Conservation (phyloP, 2,888 invertebrate genomes). For the Dasypogon diadema region DNA sequence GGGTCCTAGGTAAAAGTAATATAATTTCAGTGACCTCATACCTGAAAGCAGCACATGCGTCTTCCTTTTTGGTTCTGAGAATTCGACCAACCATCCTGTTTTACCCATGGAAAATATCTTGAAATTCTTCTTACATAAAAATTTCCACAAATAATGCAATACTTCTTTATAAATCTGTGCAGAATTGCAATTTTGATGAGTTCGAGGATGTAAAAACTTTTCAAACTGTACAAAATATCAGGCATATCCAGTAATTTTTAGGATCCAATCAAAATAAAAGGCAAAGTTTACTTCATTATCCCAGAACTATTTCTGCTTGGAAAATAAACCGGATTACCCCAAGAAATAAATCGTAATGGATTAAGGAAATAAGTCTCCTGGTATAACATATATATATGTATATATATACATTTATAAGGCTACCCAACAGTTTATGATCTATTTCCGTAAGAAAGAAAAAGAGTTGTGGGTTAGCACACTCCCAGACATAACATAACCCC, state of each 20-base stretch:
- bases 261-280: conserved; percentile 18
- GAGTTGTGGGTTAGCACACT: conserved; percentile 11
- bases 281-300: conserved; percentile 14
- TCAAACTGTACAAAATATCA: not conserved
- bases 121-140: no score
- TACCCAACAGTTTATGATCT: conserved; percentile 44
- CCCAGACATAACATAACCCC: not conserved
- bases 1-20: no score
- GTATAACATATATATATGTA: not conserved
- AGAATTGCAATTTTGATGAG: no score
- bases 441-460: conserved; percentile 31
- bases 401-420: not conserved
- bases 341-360: conserved; percentile 44
- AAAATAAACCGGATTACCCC: conserved; percentile 34
- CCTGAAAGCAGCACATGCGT: no score
- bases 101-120: no score
- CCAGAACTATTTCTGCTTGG: conserved; percentile 20
- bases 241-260: not conserved
- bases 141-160: no score
- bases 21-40: no score
- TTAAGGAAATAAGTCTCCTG: conserved; percentile 37
- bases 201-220: no score
- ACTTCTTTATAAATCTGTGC: no score
- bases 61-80: no score
- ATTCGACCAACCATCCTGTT: no score